Base-by-base conservation (phyloP, 2,888 invertebrate species). In the Hydrotaea cyrtoneurina region DNA sequence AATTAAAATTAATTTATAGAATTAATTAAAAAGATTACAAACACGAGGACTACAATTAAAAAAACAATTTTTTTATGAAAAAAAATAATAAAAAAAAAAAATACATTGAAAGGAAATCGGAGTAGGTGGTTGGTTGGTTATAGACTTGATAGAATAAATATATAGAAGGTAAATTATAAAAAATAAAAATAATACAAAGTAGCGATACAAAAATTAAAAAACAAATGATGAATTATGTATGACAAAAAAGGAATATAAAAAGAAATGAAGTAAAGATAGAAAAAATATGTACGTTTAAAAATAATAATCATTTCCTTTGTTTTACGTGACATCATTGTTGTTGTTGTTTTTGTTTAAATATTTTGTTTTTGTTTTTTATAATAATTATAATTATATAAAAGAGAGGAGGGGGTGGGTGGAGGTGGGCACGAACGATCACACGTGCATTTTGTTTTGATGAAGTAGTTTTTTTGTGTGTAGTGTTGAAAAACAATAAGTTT, bases 171-270 rank as follows among this genome's bases (percentile, higher is more conserved):
- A 57, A 69, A 71, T 43, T 17, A 59, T 17, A 75, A 66, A 66
- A 39, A n/a, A n/a, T n/a, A n/a, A n/a, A 64, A 66, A 26, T 69
- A 69, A 69, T 69, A 69, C 19, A 21, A 53, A 4, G 46, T 23
- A 62, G 17, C 43, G 64, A 57, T 69, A 66, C 57, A 74, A 21
- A 39, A 55, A 71, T 55, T 46, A 78, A 72, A 26, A 36, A 78
- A 69, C 50, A 72, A 71, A 50, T 55, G 69, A 84, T 57, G 31
- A 69, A 76, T 73, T 21, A 17, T 39, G 43, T 11, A 39, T 62
- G 39, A 69, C n/a, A n/a, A 50, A 55, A 53, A 73, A 64, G 26
- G 23, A 57, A 80, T 77, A 81, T n/a, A 77, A 81, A 78, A 76
- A 69, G 31, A 31, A 8, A 69, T 69, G 0, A 69, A 69, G 46